Conservation (phyloP, 2,113 vertebrate species). For the Harpagus bidentatus region DNA sequence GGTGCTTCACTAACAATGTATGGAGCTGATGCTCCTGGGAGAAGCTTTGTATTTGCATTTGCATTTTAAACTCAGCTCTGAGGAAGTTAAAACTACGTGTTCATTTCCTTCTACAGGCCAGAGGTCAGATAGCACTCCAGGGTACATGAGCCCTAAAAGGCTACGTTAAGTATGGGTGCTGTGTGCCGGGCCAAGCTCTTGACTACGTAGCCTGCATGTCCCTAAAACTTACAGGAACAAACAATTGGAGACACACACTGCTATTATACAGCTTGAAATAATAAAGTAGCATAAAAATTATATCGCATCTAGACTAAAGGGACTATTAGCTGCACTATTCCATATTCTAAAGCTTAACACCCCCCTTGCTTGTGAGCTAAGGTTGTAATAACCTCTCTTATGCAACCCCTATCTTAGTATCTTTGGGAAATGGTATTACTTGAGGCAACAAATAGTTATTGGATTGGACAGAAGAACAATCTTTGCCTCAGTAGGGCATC, state of each 20-base stretch:
- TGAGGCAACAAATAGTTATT: not conserved
- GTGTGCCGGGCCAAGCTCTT: not conserved
- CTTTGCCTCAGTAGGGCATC: not conserved
- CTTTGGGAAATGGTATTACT: not conserved
- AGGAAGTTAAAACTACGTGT: not conserved
- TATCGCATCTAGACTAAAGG: not conserved
- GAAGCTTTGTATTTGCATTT: not conserved
- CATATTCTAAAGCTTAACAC: not conserved
- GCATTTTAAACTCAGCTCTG: not conserved
- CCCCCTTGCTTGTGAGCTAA: not conserved
- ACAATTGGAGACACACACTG: not conserved
- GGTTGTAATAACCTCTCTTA: not conserved
- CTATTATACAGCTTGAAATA: not conserved
- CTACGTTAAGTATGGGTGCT: not conserved
- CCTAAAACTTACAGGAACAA: not conserved
- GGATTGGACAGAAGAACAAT: not conserved
- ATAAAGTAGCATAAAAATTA: not conserved
- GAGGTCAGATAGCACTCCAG: not conserved
- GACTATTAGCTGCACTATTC: not conserved
- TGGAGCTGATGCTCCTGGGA: not conserved
- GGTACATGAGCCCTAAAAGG: not conserved
- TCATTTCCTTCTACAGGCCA: not conserved
- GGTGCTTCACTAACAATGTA: conserved; percentile 22
- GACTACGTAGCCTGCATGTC: not conserved
- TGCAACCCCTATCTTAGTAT: not conserved